Base-by-base conservation (phyloP, 2,113 vertebrate genomes). In the Gila orcuttii region DNA sequence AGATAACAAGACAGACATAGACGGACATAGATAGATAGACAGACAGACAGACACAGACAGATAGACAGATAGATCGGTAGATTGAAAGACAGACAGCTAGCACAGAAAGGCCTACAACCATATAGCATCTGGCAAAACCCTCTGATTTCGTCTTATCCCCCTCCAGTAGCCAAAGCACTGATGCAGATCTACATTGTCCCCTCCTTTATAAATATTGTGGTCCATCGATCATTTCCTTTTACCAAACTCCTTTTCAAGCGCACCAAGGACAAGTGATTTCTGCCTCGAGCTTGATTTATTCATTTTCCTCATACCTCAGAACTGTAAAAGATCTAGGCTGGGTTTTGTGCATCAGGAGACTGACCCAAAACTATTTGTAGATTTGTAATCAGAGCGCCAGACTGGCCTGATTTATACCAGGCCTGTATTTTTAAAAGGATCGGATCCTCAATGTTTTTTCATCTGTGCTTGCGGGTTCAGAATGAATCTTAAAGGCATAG, bases 361-460 rank as follows among this genome's bases (percentile, higher is more conserved):
- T 77, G 62, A 86, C 82, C 85, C 31, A 60, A 86, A 79, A 78
- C 64, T 59, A 83, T 74, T 71, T 71, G 11, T 73, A 85, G 86
- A 89, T 88, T 88, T 84, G 88, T 83, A 86, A 81, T 90, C 86
- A 87, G 55, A 85, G 39, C 4, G 31, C 36, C 74, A 75, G 19
- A 59, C 62, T 85, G 74, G 76, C 25, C 57, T 86, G 78, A 88
- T 88, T 90, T 89, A 87, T 79, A 85, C 59, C 73, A 59, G 82
- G 66, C 78, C 73, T 57, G 71, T 84, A 81, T 86, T 91, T 83
- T 87, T 87, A 39, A 82, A 85, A 78, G 85, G 59, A 87, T 87
- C 47, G 85, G 59, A 87, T 87, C 47, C 79, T 79, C 39, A 62
- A 80, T 85, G 84, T 89, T 85, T 90, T 89, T 64, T 89, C 83